A percentile compares a stretch with the other conserved stretches of the same genome.
These are phyloP conservation scores for Peromyscus californicus DNA, from an alignment of 2,113 vertebrate genomes.

Conservation along the genomic window DNA sequence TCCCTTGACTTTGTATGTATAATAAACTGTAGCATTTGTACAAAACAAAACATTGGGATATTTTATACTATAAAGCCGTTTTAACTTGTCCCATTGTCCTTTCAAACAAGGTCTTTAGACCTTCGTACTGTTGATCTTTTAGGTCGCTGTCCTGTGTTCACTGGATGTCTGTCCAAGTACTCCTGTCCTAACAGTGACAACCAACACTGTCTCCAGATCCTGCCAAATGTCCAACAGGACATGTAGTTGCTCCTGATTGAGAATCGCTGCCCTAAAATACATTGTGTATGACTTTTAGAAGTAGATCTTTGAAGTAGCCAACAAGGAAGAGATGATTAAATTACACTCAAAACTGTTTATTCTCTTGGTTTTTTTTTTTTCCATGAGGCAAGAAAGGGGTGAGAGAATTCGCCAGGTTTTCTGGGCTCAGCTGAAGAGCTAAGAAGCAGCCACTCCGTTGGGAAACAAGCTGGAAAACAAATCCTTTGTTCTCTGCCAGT, in stretches of 20 bases:
- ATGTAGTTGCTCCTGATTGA: not conserved
- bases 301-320: conserved; percentile 7
- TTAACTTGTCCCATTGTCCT: not conserved
- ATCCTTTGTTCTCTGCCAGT: not conserved
- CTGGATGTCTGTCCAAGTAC: not conserved
- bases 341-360: not conserved
- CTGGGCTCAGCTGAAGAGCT: not conserved
- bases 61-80: not conserved
- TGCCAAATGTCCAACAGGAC: not conserved
- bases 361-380: not conserved
- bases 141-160: not conserved
- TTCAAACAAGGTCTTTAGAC: not conserved
- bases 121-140: not conserved
- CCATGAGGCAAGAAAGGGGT: not conserved
- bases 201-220: not conserved
- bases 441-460: not conserved
- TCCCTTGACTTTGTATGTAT: not conserved
- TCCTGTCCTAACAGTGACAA: not conserved
- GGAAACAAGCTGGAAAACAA: not conserved
- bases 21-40: not conserved
- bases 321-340: not conserved
- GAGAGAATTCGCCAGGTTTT: not conserved
- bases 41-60: not conserved
- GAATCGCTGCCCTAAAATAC: not conserved
- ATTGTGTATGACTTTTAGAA: not conserved